These are phyloP conservation scores for Ciconia boyciana DNA, from an alignment of 2,113 vertebrate species.

Conservation along the genomic window DNA sequence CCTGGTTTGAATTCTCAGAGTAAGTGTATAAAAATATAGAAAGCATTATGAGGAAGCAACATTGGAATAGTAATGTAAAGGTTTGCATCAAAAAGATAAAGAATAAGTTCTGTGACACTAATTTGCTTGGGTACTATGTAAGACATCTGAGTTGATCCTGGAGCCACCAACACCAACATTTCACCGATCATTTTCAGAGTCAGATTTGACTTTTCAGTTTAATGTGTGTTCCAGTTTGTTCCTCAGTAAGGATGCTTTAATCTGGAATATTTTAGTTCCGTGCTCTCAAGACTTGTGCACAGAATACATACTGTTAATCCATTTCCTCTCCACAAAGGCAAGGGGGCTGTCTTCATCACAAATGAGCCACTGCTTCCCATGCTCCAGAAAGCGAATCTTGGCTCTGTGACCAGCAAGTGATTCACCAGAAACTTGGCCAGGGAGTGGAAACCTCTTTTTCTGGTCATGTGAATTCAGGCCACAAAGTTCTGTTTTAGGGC, in stretches of 20 bases:
- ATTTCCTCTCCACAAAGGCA: not conserved
- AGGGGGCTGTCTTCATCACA: not conserved
- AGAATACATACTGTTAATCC: constrained; percentile 27
- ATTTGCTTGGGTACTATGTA: not conserved
- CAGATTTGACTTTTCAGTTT: not conserved
- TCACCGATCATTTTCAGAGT: not conserved
- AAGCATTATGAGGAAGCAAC: not conserved
- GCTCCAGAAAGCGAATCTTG: not conserved
- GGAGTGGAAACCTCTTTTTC: not conserved
- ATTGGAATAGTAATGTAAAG: not conserved
- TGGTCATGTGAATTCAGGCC: constrained; percentile 27
- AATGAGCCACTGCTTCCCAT: constrained; percentile 12
- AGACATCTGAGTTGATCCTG: not conserved
- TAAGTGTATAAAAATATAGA: not conserved
- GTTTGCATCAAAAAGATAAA: not conserved
- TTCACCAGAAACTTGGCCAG: constrained; percentile 50
- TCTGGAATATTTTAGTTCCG: not conserved
- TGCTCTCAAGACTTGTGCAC: not conserved
- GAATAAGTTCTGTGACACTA: not conserved
- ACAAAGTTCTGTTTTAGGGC: constrained; percentile 8
- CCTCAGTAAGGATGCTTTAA: not conserved
- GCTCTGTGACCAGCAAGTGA: constrained; percentile 32
- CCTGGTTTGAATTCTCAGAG: not conserved
- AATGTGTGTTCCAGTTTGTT: not conserved
- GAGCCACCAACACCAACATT: not conserved